Evolutionary conservation across 2,888 invertebrate species (phyloP).

Genomic region (Lepas anatifera): DNA sequence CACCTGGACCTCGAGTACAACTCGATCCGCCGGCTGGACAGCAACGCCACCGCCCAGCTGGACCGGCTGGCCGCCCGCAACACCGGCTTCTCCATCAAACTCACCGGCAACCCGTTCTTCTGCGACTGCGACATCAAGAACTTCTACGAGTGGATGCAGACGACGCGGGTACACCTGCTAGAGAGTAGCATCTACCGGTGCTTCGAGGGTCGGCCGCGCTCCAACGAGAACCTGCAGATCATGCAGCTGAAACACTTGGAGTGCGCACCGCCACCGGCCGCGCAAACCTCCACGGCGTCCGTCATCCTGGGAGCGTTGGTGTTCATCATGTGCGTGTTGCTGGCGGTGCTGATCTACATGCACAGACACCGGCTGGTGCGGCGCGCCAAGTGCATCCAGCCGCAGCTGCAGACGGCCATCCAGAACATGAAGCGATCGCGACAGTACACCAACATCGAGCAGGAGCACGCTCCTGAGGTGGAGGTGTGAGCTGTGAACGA

Average conservation of each 20-base stretch:
- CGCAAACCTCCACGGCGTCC: neutral
- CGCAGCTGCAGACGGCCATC: constrained; percentile 12
- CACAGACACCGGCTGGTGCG: neutral
- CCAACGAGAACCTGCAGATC: constrained; percentile 1
- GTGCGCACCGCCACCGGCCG: neutral
- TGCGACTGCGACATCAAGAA: constrained; percentile 46
- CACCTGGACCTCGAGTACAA: constrained; percentile 56
- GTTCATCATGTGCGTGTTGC: constrained; percentile 3
- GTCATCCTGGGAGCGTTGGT: neutral
- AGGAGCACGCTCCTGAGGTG: constrained; percentile 6
- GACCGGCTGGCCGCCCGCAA: constrained; percentile 16
- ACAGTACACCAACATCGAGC: constrained; percentile 17
- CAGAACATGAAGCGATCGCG: constrained; percentile 13
- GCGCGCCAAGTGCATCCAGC: constrained; percentile 10
- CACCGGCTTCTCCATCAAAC: constrained; percentile 13
- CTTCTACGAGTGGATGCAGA: constrained; percentile 49
- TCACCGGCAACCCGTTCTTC: constrained; percentile 48
- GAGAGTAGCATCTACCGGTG: neutral
- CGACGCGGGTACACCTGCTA: constrained; percentile 45
- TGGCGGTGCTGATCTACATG: neutral
- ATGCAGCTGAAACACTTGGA: neutral
- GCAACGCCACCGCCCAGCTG: constrained; percentile 30
- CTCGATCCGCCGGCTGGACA: constrained; percentile 44
- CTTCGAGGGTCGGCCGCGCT: neutral
- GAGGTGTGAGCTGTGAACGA: neutral